These are phyloP conservation scores for Gila orcuttii DNA, from an alignment of 2,113 vertebrate species.

Conservation along the genomic window DNA sequence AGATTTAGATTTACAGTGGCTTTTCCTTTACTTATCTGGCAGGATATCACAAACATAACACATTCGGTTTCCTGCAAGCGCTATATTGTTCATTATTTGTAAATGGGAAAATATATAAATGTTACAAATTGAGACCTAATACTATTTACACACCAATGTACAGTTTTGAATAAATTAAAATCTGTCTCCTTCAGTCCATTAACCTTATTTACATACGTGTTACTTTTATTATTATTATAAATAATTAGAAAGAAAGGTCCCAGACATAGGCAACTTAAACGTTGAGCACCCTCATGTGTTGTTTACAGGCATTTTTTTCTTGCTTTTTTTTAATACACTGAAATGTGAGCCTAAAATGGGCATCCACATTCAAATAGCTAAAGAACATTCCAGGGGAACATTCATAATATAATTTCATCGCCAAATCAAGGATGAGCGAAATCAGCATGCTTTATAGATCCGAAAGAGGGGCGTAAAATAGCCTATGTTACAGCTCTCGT, in stretches of 20 bases:
- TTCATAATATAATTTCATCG: neutral
- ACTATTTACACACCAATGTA: constrained; percentile 89
- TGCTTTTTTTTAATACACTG: too few species aligned
- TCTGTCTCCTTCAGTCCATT: constrained; percentile 82
- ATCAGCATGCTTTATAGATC: constrained; percentile 3
- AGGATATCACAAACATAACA: constrained; percentile 70
- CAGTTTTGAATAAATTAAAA: constrained; percentile 90
- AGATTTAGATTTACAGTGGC: constrained; percentile 58
- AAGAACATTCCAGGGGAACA: neutral
- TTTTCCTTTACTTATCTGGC: constrained; percentile 66
- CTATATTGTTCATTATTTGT: constrained; percentile 74
- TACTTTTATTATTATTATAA: constrained; percentile 84
- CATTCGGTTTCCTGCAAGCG: constrained; percentile 74
- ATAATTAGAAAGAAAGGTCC: constrained; percentile 72
- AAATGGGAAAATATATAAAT: constrained; percentile 84
- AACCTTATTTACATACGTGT: constrained; percentile 88
- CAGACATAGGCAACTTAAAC: constrained; percentile 24
- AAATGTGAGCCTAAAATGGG: neutral
- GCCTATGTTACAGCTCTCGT: neutral
- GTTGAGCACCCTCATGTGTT: constrained; percentile 35
- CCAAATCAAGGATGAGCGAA: neutral
- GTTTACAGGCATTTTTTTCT: constrained; percentile 1
- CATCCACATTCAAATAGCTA: too few species aligned
- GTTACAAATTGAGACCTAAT: constrained; percentile 85
- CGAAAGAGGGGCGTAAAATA: neutral